Base-by-base conservation (phyloP, 2,888 invertebrate genomes). In the Tetramorium bicarinatum region DNA sequence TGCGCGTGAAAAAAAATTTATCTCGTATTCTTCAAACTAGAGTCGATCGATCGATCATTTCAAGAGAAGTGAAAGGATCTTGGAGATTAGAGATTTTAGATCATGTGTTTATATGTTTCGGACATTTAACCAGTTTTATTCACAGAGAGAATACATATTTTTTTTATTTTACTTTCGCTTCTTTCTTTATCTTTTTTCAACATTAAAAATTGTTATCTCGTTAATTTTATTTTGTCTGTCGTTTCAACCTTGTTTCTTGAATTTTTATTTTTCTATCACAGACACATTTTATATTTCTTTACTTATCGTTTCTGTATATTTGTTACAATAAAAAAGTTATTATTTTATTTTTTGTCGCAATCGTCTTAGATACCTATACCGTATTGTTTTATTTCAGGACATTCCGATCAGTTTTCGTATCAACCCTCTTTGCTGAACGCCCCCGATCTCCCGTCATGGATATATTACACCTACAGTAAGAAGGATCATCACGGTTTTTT, bases 371-470 rank as follows among this genome's bases (percentile, higher is more conserved):
- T 38, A 44, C 13, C 54, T 64, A 41, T 29, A 25, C 11, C 7
- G 8, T 64, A 1, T 6, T 6, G 3, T 7, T 15, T 82, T 62
- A 11, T 82, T 86, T 62, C 93, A 96, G 96, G 96, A 47, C 79
- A 84, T 15, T 49, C 79, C 38, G 89, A 90, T 59, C 96, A 97
- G 87, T 97, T 96, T 92, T 96, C 96, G 1, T 98, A 97, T 94
- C 97, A 97, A 87, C 97, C 98, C 0, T 97, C 98, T 0, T 93
- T 98, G 82, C 94, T 96, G 74, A 96, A 97, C 87, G 97, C 97
- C 87, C 98, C 98, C 0, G 98, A 98, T 94, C 95, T 98, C 61
- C 98, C 98, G 0, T 95, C 96, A 4, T 98, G 98, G 98, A 96
- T 98, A 87, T 96, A 97, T 77, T 98, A 98, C 93, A 96, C 97